These are phyloP conservation scores for Tubulanus polymorphus DNA, from an alignment of 2,888 invertebrate genomes.

Conservation along the genomic window DNA sequence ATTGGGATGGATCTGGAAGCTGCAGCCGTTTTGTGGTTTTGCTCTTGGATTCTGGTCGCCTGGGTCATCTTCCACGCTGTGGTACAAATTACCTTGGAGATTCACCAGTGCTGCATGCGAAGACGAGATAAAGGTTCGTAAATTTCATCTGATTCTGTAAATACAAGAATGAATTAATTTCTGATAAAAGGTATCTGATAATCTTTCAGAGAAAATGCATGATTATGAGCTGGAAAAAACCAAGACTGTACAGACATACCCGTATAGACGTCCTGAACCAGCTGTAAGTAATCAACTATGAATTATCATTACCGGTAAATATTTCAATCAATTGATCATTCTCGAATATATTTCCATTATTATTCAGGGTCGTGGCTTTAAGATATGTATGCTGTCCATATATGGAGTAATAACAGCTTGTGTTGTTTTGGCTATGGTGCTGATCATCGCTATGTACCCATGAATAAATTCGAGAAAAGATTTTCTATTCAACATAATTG, in stretches of 20 bases:
- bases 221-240: too few relatives aligned
- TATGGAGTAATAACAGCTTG: constrained; percentile 38
- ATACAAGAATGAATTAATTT: too few relatives aligned
- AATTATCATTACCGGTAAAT: too few relatives aligned
- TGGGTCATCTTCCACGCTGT: constrained; percentile 86
- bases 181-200: too few relatives aligned
- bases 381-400: constrained; percentile 35
- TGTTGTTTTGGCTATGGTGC: constrained; percentile 36
- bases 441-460: constrained; percentile 35
- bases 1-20: constrained; percentile 82
- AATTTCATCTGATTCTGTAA: neutral
- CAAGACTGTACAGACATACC: too few relatives aligned
- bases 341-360: constrained; percentile 6
- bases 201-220: too few relatives aligned
- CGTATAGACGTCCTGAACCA: too few relatives aligned
- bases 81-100: constrained; percentile 69
- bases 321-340: too few relatives aligned
- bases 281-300: too few relatives aligned
- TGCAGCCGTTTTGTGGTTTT: constrained; percentile 80
- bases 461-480: constrained; percentile 2
- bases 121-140: constrained; percentile 48
- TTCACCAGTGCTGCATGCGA: constrained; percentile 53
- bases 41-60: constrained; percentile 81
- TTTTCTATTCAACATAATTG: too few relatives aligned
- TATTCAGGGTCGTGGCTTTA: constrained; percentile 40